Conservation (phyloP, 2,113 vertebrate genomes). For the Scortum barcoo region DNA sequence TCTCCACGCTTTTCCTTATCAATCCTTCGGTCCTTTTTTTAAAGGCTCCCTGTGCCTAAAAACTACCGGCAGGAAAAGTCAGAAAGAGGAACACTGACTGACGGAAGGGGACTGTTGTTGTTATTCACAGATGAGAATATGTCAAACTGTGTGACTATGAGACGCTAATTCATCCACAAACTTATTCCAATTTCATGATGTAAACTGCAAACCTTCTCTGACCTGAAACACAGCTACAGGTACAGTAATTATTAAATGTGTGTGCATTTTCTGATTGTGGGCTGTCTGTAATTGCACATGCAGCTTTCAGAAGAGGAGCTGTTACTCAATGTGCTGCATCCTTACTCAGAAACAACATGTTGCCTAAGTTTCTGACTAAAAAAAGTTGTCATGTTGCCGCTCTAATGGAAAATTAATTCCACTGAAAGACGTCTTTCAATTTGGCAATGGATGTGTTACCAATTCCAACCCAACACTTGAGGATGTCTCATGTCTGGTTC, state of each 20-base stretch:
- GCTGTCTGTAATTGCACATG: background rate
- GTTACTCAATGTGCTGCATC: background rate
- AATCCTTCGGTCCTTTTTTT: slow-evolving; percentile 7
- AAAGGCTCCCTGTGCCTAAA: background rate
- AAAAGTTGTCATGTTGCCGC: background rate
- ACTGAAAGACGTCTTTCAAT: background rate
- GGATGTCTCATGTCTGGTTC: background rate
- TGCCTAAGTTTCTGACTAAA: background rate
- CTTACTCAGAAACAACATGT: background rate
- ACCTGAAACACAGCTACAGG: background rate
- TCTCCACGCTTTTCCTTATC: slow-evolving; percentile 7
- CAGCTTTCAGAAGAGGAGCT: background rate
- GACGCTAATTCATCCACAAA: background rate
- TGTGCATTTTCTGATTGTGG: background rate
- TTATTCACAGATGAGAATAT: slow-evolving; percentile 13
- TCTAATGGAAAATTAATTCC: background rate
- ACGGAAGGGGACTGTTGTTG: background rate
- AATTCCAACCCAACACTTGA: background rate
- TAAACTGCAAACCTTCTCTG: background rate
- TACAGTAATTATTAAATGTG: background rate
- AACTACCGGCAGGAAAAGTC: background rate
- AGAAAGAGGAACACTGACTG: background rate
- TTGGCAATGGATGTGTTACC: background rate
- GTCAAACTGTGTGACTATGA: background rate
- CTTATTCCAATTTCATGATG: background rate